Evolutionary conservation across 1,140 invertebrate genomes (phyloP).

Genomic region (Drosophila punjabiensis): DNA sequence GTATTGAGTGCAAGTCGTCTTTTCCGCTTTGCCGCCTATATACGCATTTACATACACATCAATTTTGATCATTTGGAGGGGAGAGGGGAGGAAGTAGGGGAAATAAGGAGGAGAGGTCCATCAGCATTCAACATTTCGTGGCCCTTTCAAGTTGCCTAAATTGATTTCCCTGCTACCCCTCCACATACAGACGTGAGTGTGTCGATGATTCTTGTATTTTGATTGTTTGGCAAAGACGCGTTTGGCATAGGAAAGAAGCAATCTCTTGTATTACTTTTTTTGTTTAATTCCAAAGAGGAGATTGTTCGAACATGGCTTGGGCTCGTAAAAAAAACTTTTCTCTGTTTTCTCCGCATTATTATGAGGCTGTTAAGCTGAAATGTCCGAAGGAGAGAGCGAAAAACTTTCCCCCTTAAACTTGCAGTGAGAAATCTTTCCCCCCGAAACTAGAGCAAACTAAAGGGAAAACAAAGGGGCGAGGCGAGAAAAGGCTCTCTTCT

Average conservation of each 20-base stretch:
- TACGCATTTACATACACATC: conserved; percentile 59
- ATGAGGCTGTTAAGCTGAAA: conserved; percentile 46
- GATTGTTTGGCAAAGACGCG: conserved; percentile 62
- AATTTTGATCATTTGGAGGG: conserved; percentile 19
- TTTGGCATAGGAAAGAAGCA: conserved; percentile 70
- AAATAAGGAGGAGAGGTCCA: conserved; percentile 5
- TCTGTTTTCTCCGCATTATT: conserved; percentile 37
- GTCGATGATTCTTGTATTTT: conserved; percentile 59
- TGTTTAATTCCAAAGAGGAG: conserved; percentile 46
- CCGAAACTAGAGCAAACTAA: conserved; percentile 30
- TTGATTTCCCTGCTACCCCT: conserved; percentile 74
- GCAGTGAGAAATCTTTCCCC: neutral
- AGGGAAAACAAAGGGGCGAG: conserved; percentile 23
- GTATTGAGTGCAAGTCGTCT: conserved; percentile 62
- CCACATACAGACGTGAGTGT: conserved; percentile 35
- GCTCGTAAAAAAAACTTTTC: conserved; percentile 60
- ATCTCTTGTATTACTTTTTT: conserved; percentile 18
- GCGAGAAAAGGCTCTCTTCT: conserved; percentile 16
- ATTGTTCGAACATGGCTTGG: conserved; percentile 47
- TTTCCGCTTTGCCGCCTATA: conserved; percentile 65
- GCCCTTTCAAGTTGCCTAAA: conserved; percentile 74
- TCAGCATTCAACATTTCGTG: conserved; percentile 60
- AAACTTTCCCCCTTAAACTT: conserved; percentile 25
- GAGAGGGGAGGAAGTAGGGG: conserved; percentile 4
- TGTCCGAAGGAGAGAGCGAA: conserved; percentile 22